Evolutionary conservation across 2,888 invertebrate genomes (phyloP), one percentile per base, ranked within the genome.

Genomic region (Drosophila kanekoi): DNA sequence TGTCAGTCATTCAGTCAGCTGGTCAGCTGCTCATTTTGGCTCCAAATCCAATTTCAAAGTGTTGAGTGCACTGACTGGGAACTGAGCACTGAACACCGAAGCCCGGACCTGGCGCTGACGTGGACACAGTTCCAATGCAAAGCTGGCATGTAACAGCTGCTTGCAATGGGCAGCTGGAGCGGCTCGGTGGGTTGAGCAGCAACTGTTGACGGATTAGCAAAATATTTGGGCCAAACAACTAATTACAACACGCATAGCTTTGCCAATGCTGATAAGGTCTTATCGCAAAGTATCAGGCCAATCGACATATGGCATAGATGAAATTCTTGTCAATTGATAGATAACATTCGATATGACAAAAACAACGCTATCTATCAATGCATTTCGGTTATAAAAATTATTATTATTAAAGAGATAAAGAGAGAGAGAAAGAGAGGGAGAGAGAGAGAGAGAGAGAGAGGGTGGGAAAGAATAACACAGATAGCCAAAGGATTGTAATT

Each of bases 1-100:
- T 58, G 58, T 44, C 54, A 47, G 62, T 52, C 54, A 28, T 57
- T 41, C 65, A 59, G 76, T 33, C 58, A 52, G 56, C 14, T 43
- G 44, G 57, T 64, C 53, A 61, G 71, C 70, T 74, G 76, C 76
- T 70, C 81, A 74, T 72, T 72, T 75, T 69, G 86, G 52, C 69
- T 81, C 61, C 71, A 81, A 83, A 82, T 79, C 82, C 74, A 89
- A 82, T 89, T 69, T 71, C 63, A 75, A 76, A 72, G 81, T 89
- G 86, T 72, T 72, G 63, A 81, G 47, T 67, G 53, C 75, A 71
- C 49, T 61, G 58, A 61, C 66, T 61, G 66, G 52, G 38, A 43
- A 51, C 33, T 33, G 48, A 45, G 35, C 38, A 49, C 28, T 4
- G 51, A 48, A 40, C 41, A 40, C 14, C 9, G 37, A 57, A 14